Conservation (phyloP, 1,140 invertebrate genomes). For the Magallana angulata region DNA sequence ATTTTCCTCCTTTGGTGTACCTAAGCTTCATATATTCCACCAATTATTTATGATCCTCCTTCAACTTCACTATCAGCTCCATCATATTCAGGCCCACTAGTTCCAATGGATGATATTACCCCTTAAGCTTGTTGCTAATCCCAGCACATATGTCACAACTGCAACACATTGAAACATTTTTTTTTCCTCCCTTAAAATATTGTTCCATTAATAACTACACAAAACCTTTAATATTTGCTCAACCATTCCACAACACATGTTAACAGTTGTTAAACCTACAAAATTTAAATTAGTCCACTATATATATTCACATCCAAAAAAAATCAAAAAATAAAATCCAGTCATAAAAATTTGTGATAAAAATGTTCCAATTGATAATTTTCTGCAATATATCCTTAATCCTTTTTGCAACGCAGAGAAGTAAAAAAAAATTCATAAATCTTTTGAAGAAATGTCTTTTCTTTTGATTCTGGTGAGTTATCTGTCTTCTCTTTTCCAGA, state of each 20-base stretch:
- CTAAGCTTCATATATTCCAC: neutral
- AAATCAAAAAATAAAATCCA: neutral
- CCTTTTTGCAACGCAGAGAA: neutral
- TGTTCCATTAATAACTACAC: conserved; percentile 31
- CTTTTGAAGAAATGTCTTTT: neutral
- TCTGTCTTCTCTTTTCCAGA: neutral
- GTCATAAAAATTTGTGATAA: neutral
- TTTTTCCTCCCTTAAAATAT: conserved; percentile 10
- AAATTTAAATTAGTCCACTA: neutral
- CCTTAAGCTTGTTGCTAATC: neutral
- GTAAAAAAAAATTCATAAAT: conserved; percentile 18
- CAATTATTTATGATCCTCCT: conserved; percentile 23
- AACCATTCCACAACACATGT: neutral
- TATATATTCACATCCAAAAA: neutral
- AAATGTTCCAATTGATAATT: neutral
- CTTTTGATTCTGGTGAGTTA: neutral
- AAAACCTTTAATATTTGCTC: neutral
- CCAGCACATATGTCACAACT: conserved; percentile 21
- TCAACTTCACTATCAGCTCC: neutral
- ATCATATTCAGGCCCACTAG: neutral
- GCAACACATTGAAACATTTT: neutral
- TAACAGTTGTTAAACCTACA: neutral
- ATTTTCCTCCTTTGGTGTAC: neutral
- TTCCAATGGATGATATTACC: neutral
- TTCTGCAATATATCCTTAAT: neutral